These are phyloP conservation scores for Melipona beecheii DNA, from an alignment of 2,888 invertebrate species.

Conservation along the genomic window DNA sequence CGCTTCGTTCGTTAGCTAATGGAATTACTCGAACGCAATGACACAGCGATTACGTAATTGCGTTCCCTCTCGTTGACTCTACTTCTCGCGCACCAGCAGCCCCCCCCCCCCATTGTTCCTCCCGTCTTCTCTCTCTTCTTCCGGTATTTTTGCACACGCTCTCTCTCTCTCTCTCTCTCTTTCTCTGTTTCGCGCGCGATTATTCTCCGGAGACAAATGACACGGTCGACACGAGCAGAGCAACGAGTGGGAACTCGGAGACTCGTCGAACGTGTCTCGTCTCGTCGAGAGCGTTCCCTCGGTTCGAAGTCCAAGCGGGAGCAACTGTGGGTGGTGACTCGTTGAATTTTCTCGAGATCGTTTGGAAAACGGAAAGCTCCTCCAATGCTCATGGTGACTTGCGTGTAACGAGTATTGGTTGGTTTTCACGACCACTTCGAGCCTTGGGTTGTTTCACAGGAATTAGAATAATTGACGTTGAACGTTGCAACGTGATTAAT, in stretches of 20 bases:
- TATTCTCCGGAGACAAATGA: too few relatives aligned
- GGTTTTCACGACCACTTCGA: constrained; percentile 14
- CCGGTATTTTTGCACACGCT: background rate
- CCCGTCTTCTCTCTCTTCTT: constrained; percentile 34
- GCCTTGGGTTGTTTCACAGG: background rate
- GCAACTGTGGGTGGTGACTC: constrained; percentile 21
- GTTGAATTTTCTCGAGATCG: constrained; percentile 5
- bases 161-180: constrained; percentile 14
- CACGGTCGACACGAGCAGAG: too few relatives aligned
- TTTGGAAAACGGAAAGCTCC: constrained; percentile 11
- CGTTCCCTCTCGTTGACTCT: constrained; percentile 68
- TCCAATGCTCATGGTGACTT: constrained; percentile 3
- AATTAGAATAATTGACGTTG: too few relatives aligned
- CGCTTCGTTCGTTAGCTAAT: constrained; percentile 76
- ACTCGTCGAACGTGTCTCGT: constrained; percentile 63
- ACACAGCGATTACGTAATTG: constrained; percentile 83
- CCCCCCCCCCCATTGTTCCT: constrained; percentile 64
- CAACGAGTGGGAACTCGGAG: constrained; percentile 65
- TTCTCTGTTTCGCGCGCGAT: constrained; percentile 13
- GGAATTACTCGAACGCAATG: constrained; percentile 83
- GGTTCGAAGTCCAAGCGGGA: background rate
- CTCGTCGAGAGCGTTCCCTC: constrained; percentile 1
- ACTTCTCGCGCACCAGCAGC: constrained; percentile 49
- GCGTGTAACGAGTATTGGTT: background rate
- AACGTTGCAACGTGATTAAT: too few relatives aligned